Evolutionary conservation across 2,113 vertebrate species (phyloP), one percentile per base, ranked within the genome.

Genomic region (Puffinus mauretanicus): DNA sequence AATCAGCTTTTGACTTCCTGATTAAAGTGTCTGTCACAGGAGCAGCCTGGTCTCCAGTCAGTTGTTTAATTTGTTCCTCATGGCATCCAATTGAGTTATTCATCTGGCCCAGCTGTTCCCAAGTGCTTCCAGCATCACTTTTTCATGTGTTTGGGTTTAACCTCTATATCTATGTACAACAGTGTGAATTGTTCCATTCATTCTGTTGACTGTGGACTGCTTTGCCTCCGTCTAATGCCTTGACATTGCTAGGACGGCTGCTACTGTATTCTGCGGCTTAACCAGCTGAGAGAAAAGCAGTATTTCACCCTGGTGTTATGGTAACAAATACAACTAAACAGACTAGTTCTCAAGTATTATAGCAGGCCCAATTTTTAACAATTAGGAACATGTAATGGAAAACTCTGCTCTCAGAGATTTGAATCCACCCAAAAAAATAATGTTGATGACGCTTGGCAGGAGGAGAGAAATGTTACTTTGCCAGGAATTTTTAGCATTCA

Each of bases 1-100:
- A 98, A 98, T 98, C 98, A 98, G 98, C 97, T 98, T 98, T 98
- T 98, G 98, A 98, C 98, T 98, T 98, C 98, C 98, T 98, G 98
- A 98, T 98, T 98, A 98, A 98, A 98, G 98, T 98, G 97, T 98
- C 98, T 98, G 98, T 98, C 98, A 98, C 98, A 98, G 97, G 94
- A 98, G 98, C 98, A 97, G 98, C 96, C 96, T 95, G 96, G 97
- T 98, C 97, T 98, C 97, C 97, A 98, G 97, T 98, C 98, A 98
- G 96, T 98, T 98, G 97, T 98, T 98, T 98, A 98, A 98, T 98
- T 98, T 98, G 98, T 98, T 98, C 98, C 98, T 98, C 98, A 98
- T 98, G 98, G 98, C 98, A 97, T 98, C 98, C 98, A 98, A 98
- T 98, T 97, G 98, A 98, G 98, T 98, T 98, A 98, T 98, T 98